phyloP scores from a whole-genome alignment of 2,888 invertebrate species.

The Sminthurides aquaticus region DNA sequence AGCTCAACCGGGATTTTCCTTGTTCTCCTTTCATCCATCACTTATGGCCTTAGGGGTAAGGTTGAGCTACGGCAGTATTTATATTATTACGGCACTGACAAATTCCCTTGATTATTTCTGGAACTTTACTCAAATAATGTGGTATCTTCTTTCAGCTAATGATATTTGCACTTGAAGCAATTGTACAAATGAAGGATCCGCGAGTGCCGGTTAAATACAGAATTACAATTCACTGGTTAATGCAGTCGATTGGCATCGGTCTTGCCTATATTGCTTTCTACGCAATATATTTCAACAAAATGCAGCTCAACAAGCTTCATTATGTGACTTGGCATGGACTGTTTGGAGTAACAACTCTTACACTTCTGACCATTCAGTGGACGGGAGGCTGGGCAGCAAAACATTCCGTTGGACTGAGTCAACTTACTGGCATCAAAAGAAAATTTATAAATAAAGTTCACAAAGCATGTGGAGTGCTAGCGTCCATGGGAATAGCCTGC shows the following conservation, averaged over 20 bases:
- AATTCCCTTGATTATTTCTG: neutral
- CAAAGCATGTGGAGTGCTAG: conserved; percentile 26
- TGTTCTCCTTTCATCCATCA: conserved; percentile 40
- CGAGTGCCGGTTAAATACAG: conserved; percentile 21
- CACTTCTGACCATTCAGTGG: conserved; percentile 21
- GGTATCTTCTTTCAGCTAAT: conserved; percentile 29
- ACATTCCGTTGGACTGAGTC: conserved; percentile 22
- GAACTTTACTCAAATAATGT: neutral
- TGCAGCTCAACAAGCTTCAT: conserved; percentile 29
- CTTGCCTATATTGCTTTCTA: conserved; percentile 28
- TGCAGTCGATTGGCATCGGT: conserved; percentile 22
- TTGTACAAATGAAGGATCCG: conserved; percentile 30
- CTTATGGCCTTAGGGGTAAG: conserved; percentile 36
- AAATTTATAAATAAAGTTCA: conserved; percentile 31
- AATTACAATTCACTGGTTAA: conserved; percentile 32
- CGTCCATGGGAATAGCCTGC: conserved; percentile 20
- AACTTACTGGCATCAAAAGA: conserved; percentile 21
- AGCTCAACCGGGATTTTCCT: conserved; percentile 31
- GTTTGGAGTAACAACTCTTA: conserved; percentile 23
- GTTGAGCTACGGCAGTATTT: too few relatives aligned
- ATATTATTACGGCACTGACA: too few relatives aligned
- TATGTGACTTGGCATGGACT: conserved; percentile 35
- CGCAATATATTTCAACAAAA: conserved; percentile 34
- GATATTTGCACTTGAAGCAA: conserved; percentile 29
- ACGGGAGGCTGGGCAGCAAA: conserved; percentile 34